Base-by-base conservation (phyloP, 35 echinoderm and acorn worm genomes). In the Apostichopus californicus region DNA sequence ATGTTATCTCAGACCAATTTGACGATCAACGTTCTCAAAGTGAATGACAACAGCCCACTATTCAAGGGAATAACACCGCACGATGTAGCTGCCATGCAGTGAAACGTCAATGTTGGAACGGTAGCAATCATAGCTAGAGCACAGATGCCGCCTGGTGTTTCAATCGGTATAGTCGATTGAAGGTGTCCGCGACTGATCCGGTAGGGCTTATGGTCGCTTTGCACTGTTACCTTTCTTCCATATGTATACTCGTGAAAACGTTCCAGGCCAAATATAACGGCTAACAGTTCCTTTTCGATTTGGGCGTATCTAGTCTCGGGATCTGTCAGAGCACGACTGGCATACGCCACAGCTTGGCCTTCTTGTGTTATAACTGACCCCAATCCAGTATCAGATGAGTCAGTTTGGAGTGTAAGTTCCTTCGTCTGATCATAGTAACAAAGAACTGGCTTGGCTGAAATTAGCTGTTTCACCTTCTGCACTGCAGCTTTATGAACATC, bases 151-250 rank as follows among this genome's bases (percentile, higher is more conserved):
- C 24, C 24, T 25, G 24, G 24, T 25, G 24, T 25, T 25, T 25
- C 24, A 25, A 25, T 25, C 24, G 24, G 24, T 25, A 25, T 25
- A 25, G 24, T 25, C 24, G 24, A 25, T 25, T 25, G 24, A 25
- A 25, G 24, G 24, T 25, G 24, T 25, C 24, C 24, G 24, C 24
- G 24, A 25, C 24, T 25, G 24, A 25, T 25, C 24, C 24, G 24
- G 24, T 25, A 25, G 24, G 93, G 93, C 54, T 94, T 94, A 80
- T 94, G 93, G 68, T 94, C 89, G 56, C 59, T 91, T 72, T 89
- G 79, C 2, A 94, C 77, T n/a, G 14, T 18, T 23, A 94, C 93
- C 9, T 73, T n/a, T 4, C 83, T 73, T 63, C 83, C 83, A 87
- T 93, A 87, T 3, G 70, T 87, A 65, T 93, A 93, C 20, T 86